Percentiles rank a stretch among this genome's conserved stretches.
phyloP scores from a whole-genome alignment of 1,140 invertebrate species.

The Trialeurodes vaporariorum region DNA sequence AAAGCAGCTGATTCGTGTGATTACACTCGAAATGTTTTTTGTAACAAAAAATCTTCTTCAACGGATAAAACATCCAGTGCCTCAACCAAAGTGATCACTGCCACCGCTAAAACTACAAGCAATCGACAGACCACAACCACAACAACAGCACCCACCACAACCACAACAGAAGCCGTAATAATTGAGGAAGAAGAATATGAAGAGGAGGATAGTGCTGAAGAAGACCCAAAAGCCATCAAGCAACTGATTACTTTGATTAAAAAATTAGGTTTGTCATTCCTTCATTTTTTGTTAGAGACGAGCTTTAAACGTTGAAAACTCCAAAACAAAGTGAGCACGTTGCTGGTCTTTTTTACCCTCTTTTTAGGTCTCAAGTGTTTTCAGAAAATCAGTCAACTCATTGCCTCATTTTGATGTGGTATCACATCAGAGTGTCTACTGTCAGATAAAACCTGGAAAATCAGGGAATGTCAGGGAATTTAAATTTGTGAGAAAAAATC shows the following conservation, averaged over 20 bases:
- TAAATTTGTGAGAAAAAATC: too few species aligned
- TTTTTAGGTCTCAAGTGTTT: too few species aligned
- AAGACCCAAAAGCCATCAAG: constrained; percentile 72
- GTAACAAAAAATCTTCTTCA: constrained; percentile 39
- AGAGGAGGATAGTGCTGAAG: constrained; percentile 52
- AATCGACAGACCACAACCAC: constrained; percentile 37
- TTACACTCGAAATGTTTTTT: constrained; percentile 76
- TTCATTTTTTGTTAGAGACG: too few species aligned
- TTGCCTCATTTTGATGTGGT: too few species aligned
- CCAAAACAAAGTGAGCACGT: too few species aligned
- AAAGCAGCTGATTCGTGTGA: constrained; percentile 84
- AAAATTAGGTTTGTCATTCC: constrained; percentile 56
- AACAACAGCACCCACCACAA: constrained; percentile 39
- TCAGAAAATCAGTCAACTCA: too few species aligned
- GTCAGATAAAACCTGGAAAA: too few species aligned
- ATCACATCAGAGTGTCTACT: too few species aligned
- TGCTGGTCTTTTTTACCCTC: too few species aligned
- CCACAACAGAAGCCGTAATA: constrained; percentile 32
- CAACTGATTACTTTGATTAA: constrained; percentile 72
- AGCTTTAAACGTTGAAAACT: too few species aligned
- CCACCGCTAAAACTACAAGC: constrained; percentile 33
- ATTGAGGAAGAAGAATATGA: constrained; percentile 47
- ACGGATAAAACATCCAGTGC: constrained; percentile 17
- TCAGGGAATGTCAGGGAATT: too few species aligned
- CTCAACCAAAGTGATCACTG: constrained; percentile 40